These are phyloP conservation scores for Halocynthia roretzi DNA, from an alignment of 23 tunicate genomes.

Conservation along the genomic window DNA sequence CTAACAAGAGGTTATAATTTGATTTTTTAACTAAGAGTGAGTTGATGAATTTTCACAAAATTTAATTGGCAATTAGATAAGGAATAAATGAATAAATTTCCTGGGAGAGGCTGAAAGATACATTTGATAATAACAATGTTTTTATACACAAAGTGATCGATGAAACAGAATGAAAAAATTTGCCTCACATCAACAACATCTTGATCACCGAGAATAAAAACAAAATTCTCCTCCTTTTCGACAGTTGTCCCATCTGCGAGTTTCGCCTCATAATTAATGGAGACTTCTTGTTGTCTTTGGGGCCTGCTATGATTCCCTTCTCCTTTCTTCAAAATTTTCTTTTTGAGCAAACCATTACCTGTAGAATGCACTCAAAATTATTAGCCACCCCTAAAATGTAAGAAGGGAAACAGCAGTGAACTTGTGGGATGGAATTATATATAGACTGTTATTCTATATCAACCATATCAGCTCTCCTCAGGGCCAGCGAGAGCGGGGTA, in stretches of 20 bases:
- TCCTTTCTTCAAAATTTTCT: conserved; percentile 32
- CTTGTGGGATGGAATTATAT: too few relatives aligned
- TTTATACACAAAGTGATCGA: too few relatives aligned
- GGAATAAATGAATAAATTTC: too few relatives aligned
- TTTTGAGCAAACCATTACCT: conserved; percentile 65
- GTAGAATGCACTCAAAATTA: background rate
- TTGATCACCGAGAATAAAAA: conserved; percentile 41
- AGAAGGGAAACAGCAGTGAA: too few relatives aligned
- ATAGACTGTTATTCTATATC: too few relatives aligned
- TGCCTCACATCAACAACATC: conserved; percentile 38
- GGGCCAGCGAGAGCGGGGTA: too few relatives aligned
- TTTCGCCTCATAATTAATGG: conserved; percentile 18
- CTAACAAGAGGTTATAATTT: too few relatives aligned
- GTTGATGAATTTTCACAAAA: background rate
- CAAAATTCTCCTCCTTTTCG: conserved; percentile 27
- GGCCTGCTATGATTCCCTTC: conserved; percentile 39
- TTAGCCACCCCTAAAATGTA: too few relatives aligned
- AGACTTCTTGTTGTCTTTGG: conserved; percentile 50
- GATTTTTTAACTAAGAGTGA: background rate
- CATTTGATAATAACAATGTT: too few relatives aligned
- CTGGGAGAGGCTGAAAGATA: too few relatives aligned
- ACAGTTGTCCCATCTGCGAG: conserved; percentile 24
- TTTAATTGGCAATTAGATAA: background rate
- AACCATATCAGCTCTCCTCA: too few relatives aligned
- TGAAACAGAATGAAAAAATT: too few relatives aligned